A percentile compares a stretch with the other conserved stretches of the same genome.
Evolutionary conservation across 2,888 invertebrate species (phyloP).

Genomic region (Sinohyriopsis cumingii): DNA sequence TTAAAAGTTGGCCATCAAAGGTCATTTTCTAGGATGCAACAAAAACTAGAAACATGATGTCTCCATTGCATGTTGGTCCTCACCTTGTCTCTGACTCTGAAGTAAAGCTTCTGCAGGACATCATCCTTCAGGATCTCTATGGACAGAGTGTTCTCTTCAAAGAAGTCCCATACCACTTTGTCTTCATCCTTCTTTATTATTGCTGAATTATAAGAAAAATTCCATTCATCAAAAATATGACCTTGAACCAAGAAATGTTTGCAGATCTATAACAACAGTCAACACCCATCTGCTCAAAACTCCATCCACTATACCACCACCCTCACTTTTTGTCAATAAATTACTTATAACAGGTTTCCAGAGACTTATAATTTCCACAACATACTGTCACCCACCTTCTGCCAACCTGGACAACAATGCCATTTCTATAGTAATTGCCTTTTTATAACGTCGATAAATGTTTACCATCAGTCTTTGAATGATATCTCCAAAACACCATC

Average conservation of each 20-base stretch:
- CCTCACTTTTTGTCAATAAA: too few species aligned
- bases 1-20: too few species aligned
- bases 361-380: background rate
- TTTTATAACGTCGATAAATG: too few species aligned
- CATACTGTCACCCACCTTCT: background rate
- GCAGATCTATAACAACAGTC: background rate
- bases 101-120: constrained; percentile 68
- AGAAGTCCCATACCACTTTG: constrained; percentile 61
- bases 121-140: constrained; percentile 70
- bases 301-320: background rate
- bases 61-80: background rate
- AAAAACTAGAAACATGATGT: too few species aligned
- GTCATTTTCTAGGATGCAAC: too few species aligned
- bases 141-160: constrained; percentile 58
- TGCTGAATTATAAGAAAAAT: constrained; percentile 31
- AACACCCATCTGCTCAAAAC: background rate
- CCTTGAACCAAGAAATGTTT: background rate
- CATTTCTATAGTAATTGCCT: background rate
- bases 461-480: too few species aligned
- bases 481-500: too few species aligned
- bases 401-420: too few species aligned
- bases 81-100: constrained; percentile 68
- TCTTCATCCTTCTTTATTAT: constrained; percentile 47
- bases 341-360: too few species aligned
- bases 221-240: background rate